These are phyloP conservation scores for Lordiphosa collinella DNA, from an alignment of 1,140 invertebrate species.

Conservation along the genomic window DNA sequence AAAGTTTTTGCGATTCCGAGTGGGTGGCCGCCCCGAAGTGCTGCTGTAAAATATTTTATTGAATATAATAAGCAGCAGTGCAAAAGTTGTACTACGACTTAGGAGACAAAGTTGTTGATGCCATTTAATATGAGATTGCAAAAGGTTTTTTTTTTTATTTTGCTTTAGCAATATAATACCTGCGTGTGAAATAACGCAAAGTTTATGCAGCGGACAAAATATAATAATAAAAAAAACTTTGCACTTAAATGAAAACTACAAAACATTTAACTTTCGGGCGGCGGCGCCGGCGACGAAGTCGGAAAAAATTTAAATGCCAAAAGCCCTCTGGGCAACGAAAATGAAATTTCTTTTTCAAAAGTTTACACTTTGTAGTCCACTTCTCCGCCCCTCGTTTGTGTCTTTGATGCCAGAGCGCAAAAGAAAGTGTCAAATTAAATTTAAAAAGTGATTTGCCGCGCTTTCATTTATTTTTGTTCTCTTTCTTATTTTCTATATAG, in stretches of 20 bases:
- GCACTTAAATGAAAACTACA: constrained; percentile 72
- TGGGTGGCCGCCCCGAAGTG: constrained; percentile 38
- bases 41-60: constrained; percentile 75
- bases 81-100: constrained; percentile 49
- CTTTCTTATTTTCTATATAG: neutral
- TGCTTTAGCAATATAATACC: constrained; percentile 68
- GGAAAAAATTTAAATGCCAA: constrained; percentile 66
- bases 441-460: constrained; percentile 73
- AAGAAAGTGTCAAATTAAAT: constrained; percentile 75
- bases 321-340: constrained; percentile 49
- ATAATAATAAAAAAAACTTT: constrained; percentile 46
- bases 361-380: constrained; percentile 64
- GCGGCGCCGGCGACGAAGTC: neutral
- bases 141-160: constrained; percentile 51
- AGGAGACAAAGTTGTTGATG: constrained; percentile 68
- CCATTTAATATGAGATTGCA: constrained; percentile 70
- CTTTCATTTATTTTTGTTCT: constrained; percentile 30
- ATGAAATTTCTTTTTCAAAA: constrained; percentile 63
- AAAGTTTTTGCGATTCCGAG: constrained; percentile 27
- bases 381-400: constrained; percentile 10
- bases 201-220: constrained; percentile 51
- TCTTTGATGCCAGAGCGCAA: constrained; percentile 53
- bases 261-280: constrained; percentile 62
- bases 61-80: constrained; percentile 72
- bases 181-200: constrained; percentile 75